Evolutionary conservation across 2,113 vertebrate species (phyloP).

Genomic region (Sylvietta virens): DNA sequence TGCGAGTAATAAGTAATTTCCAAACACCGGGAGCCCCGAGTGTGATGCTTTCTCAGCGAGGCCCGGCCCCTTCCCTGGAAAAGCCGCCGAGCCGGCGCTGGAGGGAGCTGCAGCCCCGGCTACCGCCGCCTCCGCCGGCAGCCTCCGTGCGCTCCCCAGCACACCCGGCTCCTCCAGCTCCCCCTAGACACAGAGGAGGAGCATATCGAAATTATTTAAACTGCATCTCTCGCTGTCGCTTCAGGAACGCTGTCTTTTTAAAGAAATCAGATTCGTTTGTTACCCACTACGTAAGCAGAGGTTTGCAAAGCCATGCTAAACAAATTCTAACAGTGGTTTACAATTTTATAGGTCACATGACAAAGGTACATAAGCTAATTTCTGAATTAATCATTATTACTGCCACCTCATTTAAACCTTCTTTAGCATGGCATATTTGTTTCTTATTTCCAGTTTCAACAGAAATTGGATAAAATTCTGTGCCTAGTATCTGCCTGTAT

Average conservation of each 20-base stretch:
- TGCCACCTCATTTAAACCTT: not conserved
- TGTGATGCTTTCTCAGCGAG: fast-evolving
- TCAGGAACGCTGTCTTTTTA: not conserved
- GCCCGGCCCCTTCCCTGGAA: not conserved
- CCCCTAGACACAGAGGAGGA: fast-evolving
- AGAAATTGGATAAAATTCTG: not conserved
- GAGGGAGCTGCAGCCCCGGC: constrained; percentile 38
- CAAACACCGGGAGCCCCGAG: fast-evolving
- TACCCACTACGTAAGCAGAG: not conserved
- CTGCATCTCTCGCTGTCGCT: not conserved
- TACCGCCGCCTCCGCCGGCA: not conserved
- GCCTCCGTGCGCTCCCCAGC: not conserved
- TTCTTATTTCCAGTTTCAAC: not conserved
- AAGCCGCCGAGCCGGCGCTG: not conserved
- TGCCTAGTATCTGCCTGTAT: not conserved
- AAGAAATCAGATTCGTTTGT: not conserved
- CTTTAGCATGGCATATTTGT: not conserved
- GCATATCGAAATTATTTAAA: fast-evolving
- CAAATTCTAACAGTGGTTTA: not conserved
- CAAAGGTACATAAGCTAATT: not conserved
- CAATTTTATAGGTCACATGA: not conserved
- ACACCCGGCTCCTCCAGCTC: not conserved
- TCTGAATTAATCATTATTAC: not conserved
- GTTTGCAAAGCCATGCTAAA: not conserved
- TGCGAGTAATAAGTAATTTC: not conserved